phyloP scores from a whole-genome alignment of 1,140 invertebrate species.

The Musca vetustissima region DNA sequence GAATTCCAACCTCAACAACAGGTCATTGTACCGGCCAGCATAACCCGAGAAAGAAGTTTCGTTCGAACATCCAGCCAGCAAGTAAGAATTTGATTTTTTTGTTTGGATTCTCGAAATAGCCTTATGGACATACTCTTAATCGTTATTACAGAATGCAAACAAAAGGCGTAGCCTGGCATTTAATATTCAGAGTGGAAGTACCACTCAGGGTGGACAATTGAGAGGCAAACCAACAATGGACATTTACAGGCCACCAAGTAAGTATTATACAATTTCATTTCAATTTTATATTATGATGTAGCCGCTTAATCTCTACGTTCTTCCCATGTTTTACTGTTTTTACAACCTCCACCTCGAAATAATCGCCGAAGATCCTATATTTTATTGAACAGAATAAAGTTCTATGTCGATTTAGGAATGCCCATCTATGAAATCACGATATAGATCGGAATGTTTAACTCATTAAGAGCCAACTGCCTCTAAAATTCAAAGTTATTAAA shows the following conservation, averaged over 20 bases:
- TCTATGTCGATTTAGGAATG: no score
- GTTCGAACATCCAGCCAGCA: conserved; percentile 62
- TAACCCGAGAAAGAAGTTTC: conserved; percentile 64
- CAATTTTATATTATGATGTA: no score
- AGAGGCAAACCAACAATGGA: conserved; percentile 78
- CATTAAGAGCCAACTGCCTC: no score
- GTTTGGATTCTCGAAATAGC: conserved; percentile 7
- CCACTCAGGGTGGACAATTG: conserved; percentile 48
- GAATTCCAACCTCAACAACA: conserved; percentile 41
- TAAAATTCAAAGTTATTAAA: no score
- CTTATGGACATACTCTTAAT: background rate
- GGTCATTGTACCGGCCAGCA: conserved; percentile 54
- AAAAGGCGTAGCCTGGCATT: conserved; percentile 54
- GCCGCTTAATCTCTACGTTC: no score
- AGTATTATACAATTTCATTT: no score
- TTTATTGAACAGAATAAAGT: no score
- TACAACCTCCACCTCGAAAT: no score
- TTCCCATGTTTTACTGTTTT: no score
- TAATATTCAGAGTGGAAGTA: conserved; percentile 39
- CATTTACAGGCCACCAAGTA: conserved; percentile 85
- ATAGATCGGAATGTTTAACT: no score
- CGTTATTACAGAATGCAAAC: conserved; percentile 44
- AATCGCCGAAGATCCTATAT: no score
- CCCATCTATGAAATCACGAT: no score
- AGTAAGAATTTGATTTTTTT: conserved; percentile 29